phyloP scores from a whole-genome alignment of 1,140 invertebrate species.

The Acromyrmex echinatior region DNA sequence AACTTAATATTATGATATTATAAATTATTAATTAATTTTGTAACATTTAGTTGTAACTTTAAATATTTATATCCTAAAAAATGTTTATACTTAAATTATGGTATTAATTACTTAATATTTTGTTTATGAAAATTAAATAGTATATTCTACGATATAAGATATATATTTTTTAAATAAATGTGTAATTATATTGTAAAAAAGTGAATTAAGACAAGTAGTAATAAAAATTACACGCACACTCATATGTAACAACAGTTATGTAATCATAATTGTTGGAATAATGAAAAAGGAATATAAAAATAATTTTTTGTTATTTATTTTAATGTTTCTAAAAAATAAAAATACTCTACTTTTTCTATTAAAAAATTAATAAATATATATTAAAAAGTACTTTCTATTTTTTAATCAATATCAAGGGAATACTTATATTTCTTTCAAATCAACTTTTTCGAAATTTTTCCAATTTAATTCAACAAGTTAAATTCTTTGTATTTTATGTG shows the following conservation, averaged over 20 bases:
- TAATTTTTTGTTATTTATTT: not conserved
- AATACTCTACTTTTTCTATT: not conserved
- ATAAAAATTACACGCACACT: not conserved
- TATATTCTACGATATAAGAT: not conserved
- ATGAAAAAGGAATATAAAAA: not conserved
- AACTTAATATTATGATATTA: not conserved
- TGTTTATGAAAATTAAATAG: constrained; percentile 1
- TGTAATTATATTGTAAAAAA: not conserved
- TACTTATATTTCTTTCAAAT: no score
- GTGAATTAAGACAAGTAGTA: not conserved
- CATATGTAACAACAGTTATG: not conserved
- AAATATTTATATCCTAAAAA: not conserved
- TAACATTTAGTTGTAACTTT: not conserved
- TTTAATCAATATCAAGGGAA: not conserved
- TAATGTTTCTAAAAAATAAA: not conserved
- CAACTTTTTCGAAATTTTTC: not conserved
- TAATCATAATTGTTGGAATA: not conserved
- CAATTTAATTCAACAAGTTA: not conserved
- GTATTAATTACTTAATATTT: not conserved
- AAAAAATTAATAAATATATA: not conserved
- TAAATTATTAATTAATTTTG: not conserved
- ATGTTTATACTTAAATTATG: not conserved
- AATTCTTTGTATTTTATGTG: not conserved
- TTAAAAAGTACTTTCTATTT: not conserved
- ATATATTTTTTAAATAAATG: not conserved